Percentiles rank a stretch among this genome's conserved stretches.
Evolutionary conservation across 2,797 vertebrate species (phyloP).

Genomic region (Enteromius viviparus): DNA sequence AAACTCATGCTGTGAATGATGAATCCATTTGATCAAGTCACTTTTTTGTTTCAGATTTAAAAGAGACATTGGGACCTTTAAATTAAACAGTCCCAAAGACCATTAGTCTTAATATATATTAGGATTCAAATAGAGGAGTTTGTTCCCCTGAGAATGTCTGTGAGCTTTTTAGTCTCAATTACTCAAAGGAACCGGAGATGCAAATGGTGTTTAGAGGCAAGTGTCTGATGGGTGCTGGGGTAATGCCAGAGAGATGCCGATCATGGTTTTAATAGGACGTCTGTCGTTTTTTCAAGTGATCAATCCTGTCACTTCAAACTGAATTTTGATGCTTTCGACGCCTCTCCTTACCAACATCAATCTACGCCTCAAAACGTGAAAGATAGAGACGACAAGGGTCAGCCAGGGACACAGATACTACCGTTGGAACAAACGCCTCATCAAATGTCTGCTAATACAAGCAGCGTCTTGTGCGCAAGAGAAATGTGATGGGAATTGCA

Average conservation of each 20-base stretch:
- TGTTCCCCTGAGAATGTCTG: slow-evolving; percentile 42
- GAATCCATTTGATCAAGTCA: slow-evolving; percentile 62
- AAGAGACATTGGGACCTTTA: slow-evolving; percentile 59
- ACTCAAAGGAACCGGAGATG: slow-evolving; percentile 46
- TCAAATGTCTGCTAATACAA: slow-evolving; percentile 39
- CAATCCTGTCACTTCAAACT: slow-evolving; percentile 71
- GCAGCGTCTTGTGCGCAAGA: slow-evolving; percentile 32
- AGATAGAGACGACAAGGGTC: slow-evolving; percentile 58
- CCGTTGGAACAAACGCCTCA: slow-evolving; percentile 30
- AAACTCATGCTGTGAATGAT: slow-evolving; percentile 57
- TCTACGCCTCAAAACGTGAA: slow-evolving; percentile 60
- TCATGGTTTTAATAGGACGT: slow-evolving; percentile 70
- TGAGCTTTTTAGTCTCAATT: slow-evolving; percentile 57
- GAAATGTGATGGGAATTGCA: slow-evolving; percentile 34
- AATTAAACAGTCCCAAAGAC: slow-evolving; percentile 61
- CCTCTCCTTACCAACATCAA: slow-evolving; percentile 66
- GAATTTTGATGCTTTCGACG: slow-evolving; percentile 65
- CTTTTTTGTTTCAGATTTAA: slow-evolving; percentile 51
- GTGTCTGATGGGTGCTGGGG: slow-evolving; percentile 74
- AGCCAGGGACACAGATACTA: slow-evolving; percentile 44
- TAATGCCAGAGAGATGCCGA: slow-evolving; percentile 70
- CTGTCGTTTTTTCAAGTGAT: slow-evolving; percentile 74
- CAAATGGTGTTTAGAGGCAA: slow-evolving; percentile 74
- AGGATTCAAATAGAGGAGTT: slow-evolving; percentile 58
- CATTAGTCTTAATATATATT: slow-evolving; percentile 51